A percentile compares a stretch with the other conserved stretches of the same genome.
Evolutionary conservation across 2,113 vertebrate genomes (phyloP).

Genomic region (Mesocricetus auratus): DNA sequence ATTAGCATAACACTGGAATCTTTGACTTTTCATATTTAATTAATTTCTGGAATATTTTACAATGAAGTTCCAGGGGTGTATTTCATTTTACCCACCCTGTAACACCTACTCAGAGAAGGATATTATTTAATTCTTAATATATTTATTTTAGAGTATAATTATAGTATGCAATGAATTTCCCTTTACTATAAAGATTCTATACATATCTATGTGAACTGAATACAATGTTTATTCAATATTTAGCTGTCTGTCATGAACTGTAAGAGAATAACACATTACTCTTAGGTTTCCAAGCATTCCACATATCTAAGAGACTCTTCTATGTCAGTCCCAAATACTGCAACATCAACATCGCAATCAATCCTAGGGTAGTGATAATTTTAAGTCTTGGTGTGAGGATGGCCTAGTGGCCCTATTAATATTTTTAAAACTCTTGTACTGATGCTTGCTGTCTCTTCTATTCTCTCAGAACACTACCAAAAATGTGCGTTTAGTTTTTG

Average conservation of each 20-base stretch:
- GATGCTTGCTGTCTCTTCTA: slow-evolving; percentile 29
- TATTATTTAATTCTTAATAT: too few species aligned
- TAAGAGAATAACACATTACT: neutral
- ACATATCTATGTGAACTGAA: too few species aligned
- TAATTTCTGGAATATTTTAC: too few species aligned
- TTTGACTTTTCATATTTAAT: too few species aligned
- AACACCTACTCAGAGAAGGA: too few species aligned
- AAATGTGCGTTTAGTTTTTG: slow-evolving; percentile 65
- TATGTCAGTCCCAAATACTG: neutral
- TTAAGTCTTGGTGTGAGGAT: neutral
- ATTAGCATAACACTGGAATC: too few species aligned
- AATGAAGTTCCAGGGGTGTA: too few species aligned
- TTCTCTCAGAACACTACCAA: slow-evolving; percentile 44
- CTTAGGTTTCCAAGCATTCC: neutral
- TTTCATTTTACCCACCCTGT: too few species aligned
- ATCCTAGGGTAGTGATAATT: slow-evolving; percentile 18
- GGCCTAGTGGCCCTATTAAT: neutral
- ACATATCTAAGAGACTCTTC: neutral
- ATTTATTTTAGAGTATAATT: too few species aligned
- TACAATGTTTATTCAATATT: too few species aligned
- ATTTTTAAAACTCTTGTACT: slow-evolving; percentile 14
- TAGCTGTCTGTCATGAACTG: neutral
- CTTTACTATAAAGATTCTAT: too few species aligned
- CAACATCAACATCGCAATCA: neutral
- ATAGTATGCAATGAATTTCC: too few species aligned